Evolutionary conservation across 1,140 invertebrate genomes (phyloP).

Genomic region (Planococcus citri): DNA sequence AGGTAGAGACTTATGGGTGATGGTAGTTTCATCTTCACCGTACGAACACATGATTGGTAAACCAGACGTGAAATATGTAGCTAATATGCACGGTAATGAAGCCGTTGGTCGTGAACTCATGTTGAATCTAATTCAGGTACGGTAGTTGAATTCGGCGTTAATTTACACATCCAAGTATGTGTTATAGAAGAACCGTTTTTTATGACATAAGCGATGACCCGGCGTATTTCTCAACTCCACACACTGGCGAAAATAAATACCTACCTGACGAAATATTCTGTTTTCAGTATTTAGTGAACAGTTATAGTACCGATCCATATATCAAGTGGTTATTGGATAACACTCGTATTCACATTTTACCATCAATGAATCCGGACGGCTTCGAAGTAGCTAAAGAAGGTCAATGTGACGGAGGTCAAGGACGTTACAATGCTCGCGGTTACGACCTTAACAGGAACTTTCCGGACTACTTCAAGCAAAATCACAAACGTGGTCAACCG

Average conservation of each 20-base stretch:
- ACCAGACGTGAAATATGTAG: slow-evolving; percentile 83
- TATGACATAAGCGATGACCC: no score
- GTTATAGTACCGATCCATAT: slow-evolving; percentile 63
- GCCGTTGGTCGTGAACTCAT: slow-evolving; percentile 77
- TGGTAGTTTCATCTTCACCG: slow-evolving; percentile 79
- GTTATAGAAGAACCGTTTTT: background rate
- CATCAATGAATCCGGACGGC: slow-evolving; percentile 85
- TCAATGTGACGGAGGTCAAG: slow-evolving; percentile 68
- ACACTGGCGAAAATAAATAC: no score
- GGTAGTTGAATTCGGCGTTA: slow-evolving; percentile 26
- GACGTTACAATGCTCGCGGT: slow-evolving; percentile 73
- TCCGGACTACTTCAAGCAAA: slow-evolving; percentile 80
- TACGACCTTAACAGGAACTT: slow-evolving; percentile 86
- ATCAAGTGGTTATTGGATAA: slow-evolving; percentile 77
- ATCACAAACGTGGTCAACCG: slow-evolving; percentile 70
- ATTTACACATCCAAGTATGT: background rate
- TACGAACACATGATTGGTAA: slow-evolving; percentile 84
- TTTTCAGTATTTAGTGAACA: slow-evolving; percentile 61
- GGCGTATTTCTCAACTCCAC: no score
- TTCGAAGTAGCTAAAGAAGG: slow-evolving; percentile 78
- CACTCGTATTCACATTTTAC: slow-evolving; percentile 81
- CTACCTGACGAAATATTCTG: background rate
- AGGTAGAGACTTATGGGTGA: slow-evolving; percentile 86
- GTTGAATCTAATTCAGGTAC: slow-evolving; percentile 70
- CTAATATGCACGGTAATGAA: slow-evolving; percentile 85